Evolutionary conservation across 2,113 vertebrate species (phyloP), one percentile per base, ranked within the genome.

Genomic region (Bufo gargarizans): DNA sequence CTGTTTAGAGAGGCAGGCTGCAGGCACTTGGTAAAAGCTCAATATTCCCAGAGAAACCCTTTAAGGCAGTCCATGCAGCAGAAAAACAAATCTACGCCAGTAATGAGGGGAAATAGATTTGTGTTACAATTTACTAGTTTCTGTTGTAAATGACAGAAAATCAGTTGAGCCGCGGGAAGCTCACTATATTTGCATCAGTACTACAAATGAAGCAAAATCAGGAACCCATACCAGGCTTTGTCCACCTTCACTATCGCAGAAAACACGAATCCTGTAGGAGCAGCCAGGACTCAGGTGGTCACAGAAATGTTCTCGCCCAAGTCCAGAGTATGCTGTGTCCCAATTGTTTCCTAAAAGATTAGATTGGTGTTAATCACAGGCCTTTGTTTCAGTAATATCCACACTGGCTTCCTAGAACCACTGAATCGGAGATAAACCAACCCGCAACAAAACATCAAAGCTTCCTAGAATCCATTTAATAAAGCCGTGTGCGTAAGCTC

Each of bases 181-280:
- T 33, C 33, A 33, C 33, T 33, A 5, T 6, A 74, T 74, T 53
- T 56, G 4, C 3, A 56, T 55, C 53, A 22, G 13, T 33, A 6
- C 10, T 50, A 55, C 14, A 33, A 78, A 78, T 13, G 3, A 59
- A 45, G 0, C 22, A 58, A 55, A 55, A 55, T 59, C 43, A 61
- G 53, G 1, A 92, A 65, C 55, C 90, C 94, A 96, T 96, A 99
- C 98, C 94, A 89, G 94, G 95, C 98, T 99, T 94, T 98, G 96
- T 90, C 98, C 98, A 92, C 98, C 97, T 90, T 97, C 97, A 90
- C 96, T 98, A 89, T 95, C n/a, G 90, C 98, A 99, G 92, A 96
- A 97, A 4, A 98, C 95, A 89, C 96, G 94, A 56, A 96, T 93
- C 84, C 96, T 96, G 92, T 99, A 99, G 85, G 93, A 94, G 90